phyloP scores from a whole-genome alignment of 2,888 invertebrate species.

The Philereme vetulata region DNA sequence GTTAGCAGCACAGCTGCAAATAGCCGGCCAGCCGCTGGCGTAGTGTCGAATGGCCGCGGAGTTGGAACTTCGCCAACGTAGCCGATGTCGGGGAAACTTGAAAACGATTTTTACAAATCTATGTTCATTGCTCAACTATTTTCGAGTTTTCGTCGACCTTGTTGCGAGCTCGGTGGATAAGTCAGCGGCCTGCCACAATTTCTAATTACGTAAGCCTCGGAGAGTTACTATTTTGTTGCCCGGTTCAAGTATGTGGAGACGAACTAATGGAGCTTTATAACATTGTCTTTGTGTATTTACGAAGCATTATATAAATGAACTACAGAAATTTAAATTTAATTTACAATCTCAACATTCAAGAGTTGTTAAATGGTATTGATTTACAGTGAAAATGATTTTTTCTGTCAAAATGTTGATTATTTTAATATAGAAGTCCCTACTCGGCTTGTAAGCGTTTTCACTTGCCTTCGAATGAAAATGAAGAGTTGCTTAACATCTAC shows the following conservation, averaged over 20 bases:
- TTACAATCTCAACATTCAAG: slow-evolving; percentile 4
- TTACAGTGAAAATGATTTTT: too few relatives aligned
- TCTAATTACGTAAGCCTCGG: slow-evolving; percentile 59
- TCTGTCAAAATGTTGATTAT: not conserved
- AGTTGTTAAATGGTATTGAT: not conserved
- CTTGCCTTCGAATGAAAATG: too few relatives aligned
- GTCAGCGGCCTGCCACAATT: slow-evolving; percentile 69
- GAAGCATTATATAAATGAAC: slow-evolving; percentile 8
- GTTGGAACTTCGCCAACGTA: slow-evolving; percentile 69
- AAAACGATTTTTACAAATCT: slow-evolving; percentile 79
- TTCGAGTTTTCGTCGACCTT: slow-evolving; percentile 75
- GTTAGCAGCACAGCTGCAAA: slow-evolving; percentile 73
- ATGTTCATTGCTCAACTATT: slow-evolving; percentile 74
- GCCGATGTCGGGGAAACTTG: slow-evolving; percentile 65
- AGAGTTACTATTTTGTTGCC: slow-evolving; percentile 9
- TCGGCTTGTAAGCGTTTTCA: too few relatives aligned
- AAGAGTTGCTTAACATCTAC: too few relatives aligned
- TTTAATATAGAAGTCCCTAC: not conserved
- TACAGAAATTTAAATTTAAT: slow-evolving; percentile 8
- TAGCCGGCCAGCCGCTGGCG: slow-evolving; percentile 71
- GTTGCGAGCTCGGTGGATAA: slow-evolving; percentile 61
- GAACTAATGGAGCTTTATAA: slow-evolving; percentile 25
- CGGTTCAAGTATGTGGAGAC: slow-evolving; percentile 25
- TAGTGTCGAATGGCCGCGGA: slow-evolving; percentile 70
- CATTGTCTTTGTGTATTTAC: slow-evolving; percentile 22